Evolutionary conservation across 2,113 vertebrate genomes (phyloP), one percentile per base, ranked within the genome.

Genomic region (Sigmodon hispidus): DNA sequence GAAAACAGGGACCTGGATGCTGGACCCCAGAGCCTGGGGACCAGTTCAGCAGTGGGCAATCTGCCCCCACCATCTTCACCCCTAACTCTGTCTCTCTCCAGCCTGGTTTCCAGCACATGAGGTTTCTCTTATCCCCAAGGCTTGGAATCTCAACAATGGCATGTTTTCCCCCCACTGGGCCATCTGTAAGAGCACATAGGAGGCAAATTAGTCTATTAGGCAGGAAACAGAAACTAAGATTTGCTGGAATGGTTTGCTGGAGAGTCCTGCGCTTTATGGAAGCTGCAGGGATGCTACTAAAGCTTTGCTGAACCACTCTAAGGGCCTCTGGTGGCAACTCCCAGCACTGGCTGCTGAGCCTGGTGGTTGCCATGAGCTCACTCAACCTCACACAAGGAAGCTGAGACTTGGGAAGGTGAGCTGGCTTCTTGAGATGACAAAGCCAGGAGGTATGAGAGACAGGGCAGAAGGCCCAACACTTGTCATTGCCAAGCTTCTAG

Each of bases 161-260:
- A 61, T 80, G 93, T 87, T n/a, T 93, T 97, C 95, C 67, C 67
- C 67, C 55, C 89, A 75, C 97, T 13, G 79, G 67, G 69, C 97
- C 97, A 98, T 97, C 97, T 98, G 93, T 89, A 92, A 40, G 55
- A 36, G 76, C 89, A 80, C 92, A 75, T 0, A 59, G 94, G 96
- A 98, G 94, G 96, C 89, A 98, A 98, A 96, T 92, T 89, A 90
- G 95, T 85, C 96, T 96, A 4, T 97, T 97, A 96, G 90, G 96
- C 90, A 90, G 94, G 89, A 94, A 97, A 72, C 73, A 90, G 92
- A 96, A 96, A 96, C 89, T 69, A 77, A 61, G 96, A 77, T 98
- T 97, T 97, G 73, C 95, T 6, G 0, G 92, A 96, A 93, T 75
- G 55, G 76, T 97, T 97, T 97, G 93, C 65, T 73, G 69, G 86